A percentile compares a stretch with the other conserved stretches of the same genome.
Evolutionary conservation across 2,888 invertebrate species (phyloP).

Genomic region (Drosophila falleni): DNA sequence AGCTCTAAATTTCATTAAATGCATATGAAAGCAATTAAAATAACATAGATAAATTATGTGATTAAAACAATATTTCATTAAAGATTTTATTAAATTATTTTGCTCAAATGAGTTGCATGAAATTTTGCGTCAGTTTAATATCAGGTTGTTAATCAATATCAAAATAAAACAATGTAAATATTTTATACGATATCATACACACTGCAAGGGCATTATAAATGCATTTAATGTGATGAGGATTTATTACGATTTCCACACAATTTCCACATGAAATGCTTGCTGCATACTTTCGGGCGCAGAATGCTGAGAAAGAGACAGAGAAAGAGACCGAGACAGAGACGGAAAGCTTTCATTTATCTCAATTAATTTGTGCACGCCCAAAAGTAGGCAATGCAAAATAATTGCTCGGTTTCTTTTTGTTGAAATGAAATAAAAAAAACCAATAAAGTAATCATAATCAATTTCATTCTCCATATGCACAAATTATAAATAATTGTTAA

Average conservation of each 20-base stretch:
- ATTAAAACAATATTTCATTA: too few species aligned
- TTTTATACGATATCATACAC: neutral
- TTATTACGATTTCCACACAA: neutral
- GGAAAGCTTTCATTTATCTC: slow-evolving; percentile 4
- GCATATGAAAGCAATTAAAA: too few species aligned
- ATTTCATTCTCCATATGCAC: slow-evolving; percentile 8
- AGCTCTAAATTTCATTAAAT: too few species aligned
- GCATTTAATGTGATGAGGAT: slow-evolving; percentile 8
- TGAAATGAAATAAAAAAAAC: slow-evolving; percentile 15
- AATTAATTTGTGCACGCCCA: slow-evolving; percentile 1
- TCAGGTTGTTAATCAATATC: neutral
- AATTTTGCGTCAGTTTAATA: too few species aligned
- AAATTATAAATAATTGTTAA: slow-evolving; percentile 28
- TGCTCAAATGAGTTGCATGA: too few species aligned
- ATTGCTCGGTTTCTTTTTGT: neutral
- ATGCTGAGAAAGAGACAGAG: neutral
- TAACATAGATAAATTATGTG: too few species aligned
- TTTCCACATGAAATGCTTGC: slow-evolving; percentile 6
- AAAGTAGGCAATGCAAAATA: slow-evolving; percentile 13
- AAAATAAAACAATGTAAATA: neutral
- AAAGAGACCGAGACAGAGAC: neutral
- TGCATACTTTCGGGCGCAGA: slow-evolving; percentile 26
- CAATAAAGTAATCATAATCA: slow-evolving; percentile 15
- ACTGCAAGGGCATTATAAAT: slow-evolving; percentile 4
- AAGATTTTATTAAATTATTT: too few species aligned